phyloP scores from a whole-genome alignment of 2,888 invertebrate species.

The Ashinkailepas kermadecensis region DNA sequence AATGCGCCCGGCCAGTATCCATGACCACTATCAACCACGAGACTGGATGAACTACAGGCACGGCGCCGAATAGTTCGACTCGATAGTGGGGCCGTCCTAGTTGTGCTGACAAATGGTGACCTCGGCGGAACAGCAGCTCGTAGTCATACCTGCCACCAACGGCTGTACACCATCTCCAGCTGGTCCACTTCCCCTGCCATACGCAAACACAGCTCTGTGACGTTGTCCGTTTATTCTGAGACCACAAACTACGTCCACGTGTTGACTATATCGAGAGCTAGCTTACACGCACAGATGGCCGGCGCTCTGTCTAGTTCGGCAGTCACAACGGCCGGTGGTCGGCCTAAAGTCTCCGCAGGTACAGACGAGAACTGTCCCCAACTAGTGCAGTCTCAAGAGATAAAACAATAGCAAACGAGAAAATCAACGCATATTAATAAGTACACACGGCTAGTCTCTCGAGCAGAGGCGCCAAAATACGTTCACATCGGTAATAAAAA shows the following conservation, averaged over 20 bases:
- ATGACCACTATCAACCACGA: no score
- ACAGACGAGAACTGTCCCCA: not conserved
- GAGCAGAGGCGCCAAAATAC: not conserved
- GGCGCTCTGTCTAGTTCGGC: no score
- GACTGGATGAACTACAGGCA: no score
- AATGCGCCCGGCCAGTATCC: no score
- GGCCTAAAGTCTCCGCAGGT: not conserved
- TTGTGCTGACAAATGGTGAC: no score
- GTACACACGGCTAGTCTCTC: not conserved
- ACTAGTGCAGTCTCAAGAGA: not conserved
- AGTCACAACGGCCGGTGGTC: not conserved
- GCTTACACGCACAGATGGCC: not conserved
- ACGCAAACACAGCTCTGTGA: not conserved
- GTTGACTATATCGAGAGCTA: constrained; percentile 2
- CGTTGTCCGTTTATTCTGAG: constrained; percentile 7
- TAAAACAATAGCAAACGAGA: constrained; percentile 6
- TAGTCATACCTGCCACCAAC: no score
- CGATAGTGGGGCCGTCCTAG: no score
- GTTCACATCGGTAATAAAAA: constrained; percentile 4
- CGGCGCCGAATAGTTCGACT: no score
- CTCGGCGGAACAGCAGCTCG: no score
- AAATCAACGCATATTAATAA: constrained; percentile 18
- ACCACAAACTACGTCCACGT: not conserved
- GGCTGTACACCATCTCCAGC: no score
- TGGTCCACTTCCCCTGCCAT: no score